phyloP scores from a whole-genome alignment of 2,888 invertebrate genomes.

The Drosophila koepferae region DNA sequence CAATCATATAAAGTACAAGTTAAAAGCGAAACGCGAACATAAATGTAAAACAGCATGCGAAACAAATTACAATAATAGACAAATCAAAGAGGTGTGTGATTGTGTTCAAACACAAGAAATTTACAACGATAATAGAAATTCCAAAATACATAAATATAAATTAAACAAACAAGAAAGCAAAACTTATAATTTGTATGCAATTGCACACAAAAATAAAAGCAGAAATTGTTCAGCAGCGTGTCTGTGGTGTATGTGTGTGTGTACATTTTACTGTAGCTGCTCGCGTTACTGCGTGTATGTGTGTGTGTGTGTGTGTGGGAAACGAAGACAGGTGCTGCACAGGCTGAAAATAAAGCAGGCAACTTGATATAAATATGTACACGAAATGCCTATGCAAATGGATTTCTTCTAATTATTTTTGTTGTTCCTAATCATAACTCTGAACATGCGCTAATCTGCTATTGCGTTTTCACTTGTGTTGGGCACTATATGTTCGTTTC shows the following conservation, averaged over 20 bases:
- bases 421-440: constrained; percentile 53
- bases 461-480: constrained; percentile 72
- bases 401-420: constrained; percentile 25
- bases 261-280: constrained; percentile 26
- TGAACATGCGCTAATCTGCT: constrained; percentile 61
- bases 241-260: constrained; percentile 26
- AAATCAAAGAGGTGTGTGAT: constrained; percentile 41
- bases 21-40: constrained; percentile 43
- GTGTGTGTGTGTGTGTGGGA: constrained; percentile 49
- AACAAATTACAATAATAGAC: constrained; percentile 33
- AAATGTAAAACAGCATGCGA: constrained; percentile 43
- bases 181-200: constrained; percentile 39
- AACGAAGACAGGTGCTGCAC: constrained; percentile 55
- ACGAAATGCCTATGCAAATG: constrained; percentile 19
- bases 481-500: constrained; percentile 58
- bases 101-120: constrained; percentile 14
- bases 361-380: constrained; percentile 15
- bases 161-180: constrained; percentile 28
- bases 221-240: constrained; percentile 23
- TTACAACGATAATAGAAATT: constrained; percentile 30
- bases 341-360: constrained; percentile 41
- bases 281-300: constrained; percentile 26
- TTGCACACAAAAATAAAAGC: constrained; percentile 36
- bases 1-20: constrained; percentile 24
- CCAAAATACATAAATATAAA: constrained; percentile 17